Base-by-base conservation (phyloP, 2,888 invertebrate genomes). In the Drosophila diplacantha region DNA sequence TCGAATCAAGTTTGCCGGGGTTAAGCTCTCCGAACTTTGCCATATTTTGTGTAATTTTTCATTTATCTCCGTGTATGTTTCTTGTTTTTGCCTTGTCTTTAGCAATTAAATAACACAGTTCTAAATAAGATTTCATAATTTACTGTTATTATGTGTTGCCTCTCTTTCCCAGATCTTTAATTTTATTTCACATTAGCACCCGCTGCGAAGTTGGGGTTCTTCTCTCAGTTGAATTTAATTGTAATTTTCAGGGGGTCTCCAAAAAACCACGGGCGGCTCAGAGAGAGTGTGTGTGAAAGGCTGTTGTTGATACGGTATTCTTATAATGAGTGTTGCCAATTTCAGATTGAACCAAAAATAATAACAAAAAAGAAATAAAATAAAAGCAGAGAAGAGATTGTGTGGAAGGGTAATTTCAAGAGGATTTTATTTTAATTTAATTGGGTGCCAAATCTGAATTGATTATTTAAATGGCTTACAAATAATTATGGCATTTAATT, bases 221-320 rank as follows among this genome's bases (percentile, higher is more conserved):
- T 72, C 11, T 29, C 11, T 18, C 41, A 51, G 75, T 75, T 62
- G 59, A 56, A 74, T 72, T 81, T 77, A 83, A 77, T 77, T 83
- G 81, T 83, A 72, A 74, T 77, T 69, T 77, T 77, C 83, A 52
- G 83, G 83, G 83, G 83, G 60, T 77, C 82, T 66, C 55, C 39
- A 39, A 35, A 41, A 39, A 35, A 22, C 61, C 32, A 24, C 52
- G 9, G 62, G 61, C 50, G 50, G 29, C 11, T 37, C 18, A n/a
- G 58, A 20, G 60, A 37, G 41, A 44, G 58, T 37, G 34, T 43
- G 64, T 55, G 61, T 64, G 61, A 63, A 55, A 66, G 62, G 63
- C 47, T 1, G 22, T 5, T 63, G 63, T 66, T 66, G 67, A 55
- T 63, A 47, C 67, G 56, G 46, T 66, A 46, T 46, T 55, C 57